Evolutionary conservation across 2,113 vertebrate genomes (phyloP).

Genomic region (Brachypodius melanocephalos): DNA sequence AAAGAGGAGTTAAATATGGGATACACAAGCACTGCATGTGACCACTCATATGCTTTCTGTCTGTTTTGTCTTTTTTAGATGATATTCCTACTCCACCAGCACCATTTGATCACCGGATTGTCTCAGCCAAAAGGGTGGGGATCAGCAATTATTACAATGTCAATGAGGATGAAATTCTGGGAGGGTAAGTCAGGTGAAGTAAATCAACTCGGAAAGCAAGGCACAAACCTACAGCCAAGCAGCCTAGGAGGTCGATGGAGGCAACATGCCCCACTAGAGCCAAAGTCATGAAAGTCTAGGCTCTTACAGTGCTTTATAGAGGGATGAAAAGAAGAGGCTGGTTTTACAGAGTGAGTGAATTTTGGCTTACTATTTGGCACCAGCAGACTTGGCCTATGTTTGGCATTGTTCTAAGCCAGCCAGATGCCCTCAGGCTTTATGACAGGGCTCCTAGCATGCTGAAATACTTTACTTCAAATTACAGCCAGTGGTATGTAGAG

Average conservation of each 20-base stretch:
- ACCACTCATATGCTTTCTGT: background rate
- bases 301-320: background rate
- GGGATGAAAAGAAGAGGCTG: background rate
- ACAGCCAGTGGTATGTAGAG: background rate
- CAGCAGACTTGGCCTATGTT: background rate
- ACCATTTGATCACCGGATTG: conserved; percentile 91
- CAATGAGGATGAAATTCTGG: conserved; percentile 85
- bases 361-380: background rate
- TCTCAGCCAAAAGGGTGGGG: conserved; percentile 83
- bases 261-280: background rate
- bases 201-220: background rate
- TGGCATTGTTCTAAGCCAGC: background rate
- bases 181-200: conserved; percentile 83
- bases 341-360: background rate
- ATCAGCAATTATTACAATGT: conserved; percentile 85
- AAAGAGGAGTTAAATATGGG: background rate
- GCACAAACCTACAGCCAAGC: background rate
- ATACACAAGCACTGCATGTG: background rate
- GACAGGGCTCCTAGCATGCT: background rate
- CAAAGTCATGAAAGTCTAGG: background rate
- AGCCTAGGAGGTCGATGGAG: background rate
- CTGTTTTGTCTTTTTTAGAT: conserved; percentile 71
- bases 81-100: conserved; percentile 78
- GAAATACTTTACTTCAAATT: background rate
- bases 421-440: background rate